Percentiles rank a stretch among this genome's conserved stretches.
Conservation (phyloP, 2,113 vertebrate species). For the Cromileptes altivelis region DNA sequence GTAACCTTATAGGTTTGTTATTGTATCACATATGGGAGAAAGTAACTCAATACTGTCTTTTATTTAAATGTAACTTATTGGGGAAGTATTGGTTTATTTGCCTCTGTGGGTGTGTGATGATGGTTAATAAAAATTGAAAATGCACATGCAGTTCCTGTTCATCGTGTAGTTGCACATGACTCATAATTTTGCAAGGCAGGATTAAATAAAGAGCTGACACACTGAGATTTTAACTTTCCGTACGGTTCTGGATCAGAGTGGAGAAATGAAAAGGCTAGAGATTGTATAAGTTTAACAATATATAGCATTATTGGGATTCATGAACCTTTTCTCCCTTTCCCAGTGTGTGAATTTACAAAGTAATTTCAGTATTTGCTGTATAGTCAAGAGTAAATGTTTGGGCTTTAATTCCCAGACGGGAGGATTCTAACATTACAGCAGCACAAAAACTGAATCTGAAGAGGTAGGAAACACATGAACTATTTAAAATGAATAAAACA, state of each 20-base stretch:
- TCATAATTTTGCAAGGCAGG: neutral
- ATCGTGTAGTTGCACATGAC: neutral
- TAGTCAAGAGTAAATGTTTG: neutral
- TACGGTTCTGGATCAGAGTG: neutral
- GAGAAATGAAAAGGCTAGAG: neutral
- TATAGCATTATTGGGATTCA: neutral
- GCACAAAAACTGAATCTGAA: neutral
- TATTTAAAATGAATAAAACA: neutral
- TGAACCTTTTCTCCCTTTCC: too few relatives aligned
- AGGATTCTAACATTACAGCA: neutral
- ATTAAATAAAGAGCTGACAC: neutral
- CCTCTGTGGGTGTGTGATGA: conserved; percentile 64
- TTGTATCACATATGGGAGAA: conserved; percentile 48
- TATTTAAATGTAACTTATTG: conserved; percentile 84
- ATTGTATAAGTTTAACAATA: neutral
- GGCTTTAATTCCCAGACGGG: too few relatives aligned
- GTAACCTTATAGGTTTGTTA: conserved; percentile 69
- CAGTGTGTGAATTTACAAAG: too few relatives aligned
- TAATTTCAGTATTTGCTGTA: neutral
- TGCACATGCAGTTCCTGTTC: conserved; percentile 8
- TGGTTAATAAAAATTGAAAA: conserved; percentile 66
- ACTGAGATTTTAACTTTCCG: neutral
- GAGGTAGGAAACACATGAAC: neutral
- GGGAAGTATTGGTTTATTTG: conserved; percentile 69
- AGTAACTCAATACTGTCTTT: conserved; percentile 65